Evolutionary conservation across 2,113 vertebrate species (phyloP).

Genomic region (Microtus oregoni): DNA sequence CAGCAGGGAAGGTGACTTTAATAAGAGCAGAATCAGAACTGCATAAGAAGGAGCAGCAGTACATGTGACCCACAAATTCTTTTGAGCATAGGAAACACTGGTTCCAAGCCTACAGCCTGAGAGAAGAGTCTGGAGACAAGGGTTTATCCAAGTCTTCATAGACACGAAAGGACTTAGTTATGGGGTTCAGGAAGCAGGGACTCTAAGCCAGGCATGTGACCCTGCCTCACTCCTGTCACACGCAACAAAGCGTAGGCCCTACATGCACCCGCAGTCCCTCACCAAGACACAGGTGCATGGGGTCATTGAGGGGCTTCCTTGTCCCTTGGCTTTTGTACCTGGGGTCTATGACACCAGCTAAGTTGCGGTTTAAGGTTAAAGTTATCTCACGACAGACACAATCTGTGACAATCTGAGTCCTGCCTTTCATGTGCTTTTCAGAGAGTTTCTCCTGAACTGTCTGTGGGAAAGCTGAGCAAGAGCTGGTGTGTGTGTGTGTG

Average conservation of each 20-base stretch:
- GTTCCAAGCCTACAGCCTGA: background rate
- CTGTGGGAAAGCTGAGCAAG: constrained; percentile 1
- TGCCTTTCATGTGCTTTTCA: background rate
- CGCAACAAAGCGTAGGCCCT: background rate
- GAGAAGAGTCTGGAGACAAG: background rate
- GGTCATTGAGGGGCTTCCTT: background rate
- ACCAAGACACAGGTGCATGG: background rate
- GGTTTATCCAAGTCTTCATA: background rate
- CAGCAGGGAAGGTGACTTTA: background rate
- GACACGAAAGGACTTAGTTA: background rate
- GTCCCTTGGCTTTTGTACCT: background rate
- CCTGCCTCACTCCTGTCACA: background rate
- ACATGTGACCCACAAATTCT: background rate
- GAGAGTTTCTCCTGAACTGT: background rate
- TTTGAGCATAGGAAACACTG: background rate
- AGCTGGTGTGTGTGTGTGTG: background rate
- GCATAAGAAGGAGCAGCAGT: background rate
- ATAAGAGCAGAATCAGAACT: background rate
- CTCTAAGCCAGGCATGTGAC: background rate
- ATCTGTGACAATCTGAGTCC: background rate
- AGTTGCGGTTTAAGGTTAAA: background rate
- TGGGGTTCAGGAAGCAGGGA: background rate
- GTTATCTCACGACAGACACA: background rate
- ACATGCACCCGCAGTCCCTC: background rate
- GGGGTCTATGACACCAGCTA: background rate